These are phyloP conservation scores for Parauchenoglanis ngamensis DNA, from an alignment of 2,797 vertebrate species.

Conservation along the genomic window DNA sequence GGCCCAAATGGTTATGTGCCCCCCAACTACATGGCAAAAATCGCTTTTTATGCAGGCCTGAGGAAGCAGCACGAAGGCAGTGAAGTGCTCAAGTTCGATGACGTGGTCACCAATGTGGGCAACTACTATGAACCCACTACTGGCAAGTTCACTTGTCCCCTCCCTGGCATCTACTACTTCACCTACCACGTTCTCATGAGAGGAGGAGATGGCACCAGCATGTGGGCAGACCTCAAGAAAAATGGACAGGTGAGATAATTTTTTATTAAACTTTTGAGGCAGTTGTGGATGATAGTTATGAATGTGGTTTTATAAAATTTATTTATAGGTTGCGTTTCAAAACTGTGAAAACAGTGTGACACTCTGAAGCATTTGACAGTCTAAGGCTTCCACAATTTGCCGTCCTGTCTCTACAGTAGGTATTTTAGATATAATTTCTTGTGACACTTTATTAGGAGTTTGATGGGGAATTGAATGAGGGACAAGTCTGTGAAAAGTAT, in stretches of 20 bases:
- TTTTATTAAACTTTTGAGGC: background rate
- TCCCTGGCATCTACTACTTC: conserved; percentile 85
- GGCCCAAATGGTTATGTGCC: conserved; percentile 80
- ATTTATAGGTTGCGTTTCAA: background rate
- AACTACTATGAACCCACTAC: conserved; percentile 88
- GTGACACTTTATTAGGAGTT: background rate
- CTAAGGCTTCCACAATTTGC: background rate
- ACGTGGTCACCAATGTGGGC: conserved; percentile 88
- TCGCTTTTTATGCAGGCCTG: conserved; percentile 86
- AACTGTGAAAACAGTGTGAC: background rate
- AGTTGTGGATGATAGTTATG: background rate
- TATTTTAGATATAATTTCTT: background rate
- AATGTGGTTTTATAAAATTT: background rate
- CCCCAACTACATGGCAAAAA: conserved; percentile 83
- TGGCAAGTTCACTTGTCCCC: conserved; percentile 87
- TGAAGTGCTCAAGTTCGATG: conserved; percentile 85
- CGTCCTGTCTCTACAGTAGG: background rate
- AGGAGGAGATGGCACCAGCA: conserved; percentile 85
- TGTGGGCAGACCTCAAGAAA: conserved; percentile 88
- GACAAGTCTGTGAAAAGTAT: background rate
- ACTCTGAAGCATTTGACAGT: background rate
- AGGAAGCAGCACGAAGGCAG: conserved; percentile 84
- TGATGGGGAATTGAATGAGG: background rate
- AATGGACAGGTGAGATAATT: conserved; percentile 81
- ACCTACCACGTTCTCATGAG: conserved; percentile 86